Percentiles rank a stretch among this genome's conserved stretches.
These are phyloP conservation scores for Pedionomus torquatus DNA, from an alignment of 2,113 vertebrate genomes.

Conservation along the genomic window DNA sequence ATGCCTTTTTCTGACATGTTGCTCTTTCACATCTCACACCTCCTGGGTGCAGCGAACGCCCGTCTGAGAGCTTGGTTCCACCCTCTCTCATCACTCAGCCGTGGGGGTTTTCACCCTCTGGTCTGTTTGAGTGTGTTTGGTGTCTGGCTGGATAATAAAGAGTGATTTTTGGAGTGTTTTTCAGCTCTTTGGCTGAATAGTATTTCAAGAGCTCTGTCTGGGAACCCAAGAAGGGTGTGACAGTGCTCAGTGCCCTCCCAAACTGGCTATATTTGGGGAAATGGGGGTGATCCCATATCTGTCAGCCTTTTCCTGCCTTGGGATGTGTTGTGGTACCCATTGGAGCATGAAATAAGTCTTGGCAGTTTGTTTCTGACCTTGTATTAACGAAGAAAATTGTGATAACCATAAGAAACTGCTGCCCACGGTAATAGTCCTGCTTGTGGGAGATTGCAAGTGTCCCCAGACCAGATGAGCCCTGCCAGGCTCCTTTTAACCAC, in stretches of 20 bases:
- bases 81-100: not conserved
- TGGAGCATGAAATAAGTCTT: not conserved
- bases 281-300: not conserved
- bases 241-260: not conserved
- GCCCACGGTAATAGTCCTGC: not conserved
- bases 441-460: not conserved
- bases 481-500: not conserved
- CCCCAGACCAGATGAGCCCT: not conserved
- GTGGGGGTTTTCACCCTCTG: not conserved
- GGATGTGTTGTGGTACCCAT: not conserved
- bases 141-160: not conserved
- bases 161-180: not conserved
- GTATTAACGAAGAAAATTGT: not conserved
- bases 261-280: not conserved
- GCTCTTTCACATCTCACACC: accelerated
- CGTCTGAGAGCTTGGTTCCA: not conserved
- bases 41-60: not conserved
- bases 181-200: not conserved
- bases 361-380: not conserved
- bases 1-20: accelerated
- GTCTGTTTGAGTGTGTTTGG: not conserved
- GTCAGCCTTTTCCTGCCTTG: not conserved
- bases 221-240: not conserved
- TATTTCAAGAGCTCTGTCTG: not conserved
- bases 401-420: not conserved